phyloP scores from a whole-genome alignment of 2,797 vertebrate genomes.

The Rhinogobio ventralis region DNA sequence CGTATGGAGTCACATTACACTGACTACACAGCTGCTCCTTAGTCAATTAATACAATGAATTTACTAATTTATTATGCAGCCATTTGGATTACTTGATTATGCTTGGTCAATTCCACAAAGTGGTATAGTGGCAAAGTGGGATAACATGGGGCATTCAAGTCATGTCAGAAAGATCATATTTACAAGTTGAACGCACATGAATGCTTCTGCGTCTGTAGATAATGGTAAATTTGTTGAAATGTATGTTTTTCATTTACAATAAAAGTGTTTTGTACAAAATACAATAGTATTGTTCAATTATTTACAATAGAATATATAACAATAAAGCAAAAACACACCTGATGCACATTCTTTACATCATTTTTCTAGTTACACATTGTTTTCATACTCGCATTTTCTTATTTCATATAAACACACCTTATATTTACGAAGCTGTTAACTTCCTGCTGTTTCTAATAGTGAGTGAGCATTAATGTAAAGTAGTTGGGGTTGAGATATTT shows the following conservation, averaged over 20 bases:
- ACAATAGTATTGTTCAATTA: neutral
- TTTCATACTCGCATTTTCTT: neutral
- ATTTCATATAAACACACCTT: neutral
- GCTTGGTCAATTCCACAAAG: neutral
- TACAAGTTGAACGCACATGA: neutral
- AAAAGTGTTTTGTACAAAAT: neutral
- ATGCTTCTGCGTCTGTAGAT: neutral
- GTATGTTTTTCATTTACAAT: neutral
- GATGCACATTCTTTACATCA: neutral
- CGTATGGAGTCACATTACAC: constrained; percentile 37
- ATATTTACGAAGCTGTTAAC: neutral
- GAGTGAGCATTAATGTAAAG: neutral
- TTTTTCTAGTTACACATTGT: neutral
- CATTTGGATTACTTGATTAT: neutral
- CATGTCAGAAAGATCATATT: neutral
- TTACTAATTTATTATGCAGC: neutral
- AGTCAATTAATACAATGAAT: constrained; percentile 20
- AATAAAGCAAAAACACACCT: neutral
- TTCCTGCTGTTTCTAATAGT: neutral
- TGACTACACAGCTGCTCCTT: constrained; percentile 28
- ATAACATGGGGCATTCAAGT: neutral
- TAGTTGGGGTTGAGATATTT: constrained; percentile 10
- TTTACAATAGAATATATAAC: neutral
- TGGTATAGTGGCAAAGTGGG: too few species aligned
- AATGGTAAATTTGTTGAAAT: neutral